Base-by-base conservation (phyloP, 2,888 invertebrate species). In the Campoplex nolae region DNA sequence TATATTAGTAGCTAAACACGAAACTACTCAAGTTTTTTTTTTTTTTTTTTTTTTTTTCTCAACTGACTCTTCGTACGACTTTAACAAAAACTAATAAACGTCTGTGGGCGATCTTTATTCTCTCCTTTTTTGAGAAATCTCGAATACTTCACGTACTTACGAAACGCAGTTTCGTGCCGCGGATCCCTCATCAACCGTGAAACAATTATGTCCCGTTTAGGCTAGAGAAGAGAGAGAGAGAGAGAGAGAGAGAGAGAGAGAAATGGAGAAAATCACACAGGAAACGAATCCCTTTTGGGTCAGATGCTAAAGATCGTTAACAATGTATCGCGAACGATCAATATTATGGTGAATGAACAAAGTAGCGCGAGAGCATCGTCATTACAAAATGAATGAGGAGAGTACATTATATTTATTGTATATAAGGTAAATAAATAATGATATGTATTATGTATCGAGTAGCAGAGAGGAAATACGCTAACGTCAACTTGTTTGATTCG, bases 371-470 rank as follows among this genome's bases (percentile, higher is more conserved):
- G 45, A 13, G 16, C 9, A 56, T 56, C 23, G 18, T 23, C 35
- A 28, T 32, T 18, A 51, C 35, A 32, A 65, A 48, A 23, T 77
- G 54, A 77, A 48, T 51, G 71, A 42, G 42, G 71, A 51, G 51
- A 38, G 16, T 9, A 32, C 11, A 32, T 6, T 3, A 38, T 38
- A 73, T 23, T 23, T 56, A 83, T 54, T 48, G 65, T 62, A 45
- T 42, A 32, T 58, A 23, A 23, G 32, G 74, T 74, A 38, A 51
- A 78, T 74, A 74, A 78, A 81, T 84, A 84, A 84, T 84, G 73
- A 77, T 78, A 62, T 62, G 48, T 23, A 70, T 77, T 74, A 28
- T 28, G 70, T 82, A 56, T 56, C 71, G 54, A 38, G 45, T 32
- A 68, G 32, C 51, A 45, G 58, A 13, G 51, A 78, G 9, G 28